These are phyloP conservation scores for Tiliacea aurago DNA, from an alignment of 2,888 invertebrate genomes.

Conservation along the genomic window DNA sequence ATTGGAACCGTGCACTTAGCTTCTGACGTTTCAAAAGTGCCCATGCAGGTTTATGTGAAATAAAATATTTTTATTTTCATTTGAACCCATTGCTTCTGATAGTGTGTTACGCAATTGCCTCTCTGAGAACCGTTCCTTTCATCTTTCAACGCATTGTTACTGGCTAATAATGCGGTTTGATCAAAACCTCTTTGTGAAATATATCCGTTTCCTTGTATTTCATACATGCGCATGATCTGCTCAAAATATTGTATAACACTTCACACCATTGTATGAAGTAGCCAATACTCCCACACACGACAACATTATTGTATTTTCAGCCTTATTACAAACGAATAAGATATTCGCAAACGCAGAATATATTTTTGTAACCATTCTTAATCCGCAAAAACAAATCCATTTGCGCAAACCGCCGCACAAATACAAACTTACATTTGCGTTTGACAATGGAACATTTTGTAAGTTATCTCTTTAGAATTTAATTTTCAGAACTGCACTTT, in stretches of 20 bases:
- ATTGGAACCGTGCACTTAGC: too few relatives aligned
- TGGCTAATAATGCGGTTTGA: slow-evolving; percentile 47
- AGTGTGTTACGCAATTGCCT: too few relatives aligned
- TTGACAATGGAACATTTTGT: neutral
- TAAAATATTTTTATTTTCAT: too few relatives aligned
- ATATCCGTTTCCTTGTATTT: slow-evolving; percentile 66
- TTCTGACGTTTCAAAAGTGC: too few relatives aligned
- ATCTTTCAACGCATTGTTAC: slow-evolving; percentile 11
- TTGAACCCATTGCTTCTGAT: too few relatives aligned
- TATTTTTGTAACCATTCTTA: slow-evolving; percentile 27
- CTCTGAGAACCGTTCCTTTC: too few relatives aligned
- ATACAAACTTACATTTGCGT: slow-evolving; percentile 46
- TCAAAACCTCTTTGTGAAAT: slow-evolving; percentile 66
- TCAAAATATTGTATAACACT: slow-evolving; percentile 56
- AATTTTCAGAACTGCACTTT: slow-evolving; percentile 6
- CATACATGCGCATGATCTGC: slow-evolving; percentile 51
- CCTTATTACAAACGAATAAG: slow-evolving; percentile 17
- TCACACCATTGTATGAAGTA: slow-evolving; percentile 46
- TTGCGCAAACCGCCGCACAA: slow-evolving; percentile 49
- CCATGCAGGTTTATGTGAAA: too few relatives aligned
- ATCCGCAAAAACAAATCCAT: slow-evolving; percentile 56
- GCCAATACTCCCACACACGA: neutral
- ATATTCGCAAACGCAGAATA: neutral
- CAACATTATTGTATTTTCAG: neutral
- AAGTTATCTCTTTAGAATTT: neutral